These are phyloP conservation scores for Epinephelus awoara DNA, from an alignment of 2,797 vertebrate genomes.

Conservation along the genomic window DNA sequence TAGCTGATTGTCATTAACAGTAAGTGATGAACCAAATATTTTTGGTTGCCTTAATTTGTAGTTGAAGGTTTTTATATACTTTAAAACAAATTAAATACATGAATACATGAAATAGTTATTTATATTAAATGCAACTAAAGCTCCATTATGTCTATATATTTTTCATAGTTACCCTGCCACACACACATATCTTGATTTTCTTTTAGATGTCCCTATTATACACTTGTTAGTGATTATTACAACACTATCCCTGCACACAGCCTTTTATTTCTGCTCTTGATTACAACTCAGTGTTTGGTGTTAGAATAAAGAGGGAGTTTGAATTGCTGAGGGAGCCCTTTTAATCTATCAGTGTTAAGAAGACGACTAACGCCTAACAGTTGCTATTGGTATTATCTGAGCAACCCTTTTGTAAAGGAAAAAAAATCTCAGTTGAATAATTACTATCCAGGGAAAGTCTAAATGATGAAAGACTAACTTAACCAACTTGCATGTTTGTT, in stretches of 20 bases:
- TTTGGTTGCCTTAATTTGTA: neutral
- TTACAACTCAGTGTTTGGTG: too few relatives aligned
- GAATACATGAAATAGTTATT: neutral
- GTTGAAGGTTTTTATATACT: neutral
- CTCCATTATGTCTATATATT: neutral
- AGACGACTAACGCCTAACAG: neutral
- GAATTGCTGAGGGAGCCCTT: neutral
- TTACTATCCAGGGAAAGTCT: neutral
- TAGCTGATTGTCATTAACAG: neutral
- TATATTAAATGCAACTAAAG: neutral
- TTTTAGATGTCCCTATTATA: neutral
- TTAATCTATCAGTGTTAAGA: neutral
- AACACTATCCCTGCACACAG: too few relatives aligned
- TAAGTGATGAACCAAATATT: neutral
- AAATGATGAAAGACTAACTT: neutral
- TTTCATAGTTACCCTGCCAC: too few relatives aligned
- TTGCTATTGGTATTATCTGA: neutral
- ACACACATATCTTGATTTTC: neutral
- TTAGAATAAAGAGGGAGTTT: neutral
- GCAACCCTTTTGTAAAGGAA: neutral
- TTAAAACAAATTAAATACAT: neutral
- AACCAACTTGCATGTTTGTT: constrained; percentile 7
- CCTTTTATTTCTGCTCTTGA: too few relatives aligned
- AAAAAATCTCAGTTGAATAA: neutral
- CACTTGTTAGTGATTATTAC: too few relatives aligned